Base-by-base conservation (phyloP, 2,888 invertebrate genomes). In the Meiosimyza platycephala region DNA sequence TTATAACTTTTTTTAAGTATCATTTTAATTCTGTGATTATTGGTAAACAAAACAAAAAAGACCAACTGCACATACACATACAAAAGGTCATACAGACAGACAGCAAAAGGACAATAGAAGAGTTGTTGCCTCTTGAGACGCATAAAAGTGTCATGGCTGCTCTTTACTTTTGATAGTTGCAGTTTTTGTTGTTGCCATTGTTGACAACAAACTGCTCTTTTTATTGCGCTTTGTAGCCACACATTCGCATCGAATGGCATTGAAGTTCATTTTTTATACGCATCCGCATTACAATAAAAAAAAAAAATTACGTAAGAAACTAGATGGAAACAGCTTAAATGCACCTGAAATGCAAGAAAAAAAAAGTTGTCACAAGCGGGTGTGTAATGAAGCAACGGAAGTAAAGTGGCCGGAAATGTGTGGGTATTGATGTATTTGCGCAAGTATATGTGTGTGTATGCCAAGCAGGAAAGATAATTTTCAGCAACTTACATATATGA, bases 1-100 rank as follows among this genome's bases (percentile, higher is more conserved):
- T 22, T 22, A 22, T 22, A 2, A 22, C 22, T 74, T 77, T 68
- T 71, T 22, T 62, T 78, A 72, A 28, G 28, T 79, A 63, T 69
- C 62, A 70, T 54, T 67, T 28, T 70, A 72, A 68, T 72, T 62
- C 48, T 64, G 33, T 22, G 40, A 22, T 28, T 57, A 9, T 9
- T 40, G 40, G 6, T 9, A 7, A 40, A 40, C 28, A 4, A 28
- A 28, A 3, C 2, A 22, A 28, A 9, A 1, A 9, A 9, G 9
- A 40, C 9, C 40, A 40, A 40, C 9, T 6, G 9, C 9, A 40
- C 1, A 40, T 9, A 7, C 6, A 6, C n/a, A n/a, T n/a, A n/a
- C 9, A 7, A 40, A 40, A 40, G 40, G 6, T 40, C 59, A 33
- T 12, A 12, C 28, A 60, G 59, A 18, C 57, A 60, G 59, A 60